Conservation (phyloP, 1,140 invertebrate species). For the Apis cerana region DNA sequence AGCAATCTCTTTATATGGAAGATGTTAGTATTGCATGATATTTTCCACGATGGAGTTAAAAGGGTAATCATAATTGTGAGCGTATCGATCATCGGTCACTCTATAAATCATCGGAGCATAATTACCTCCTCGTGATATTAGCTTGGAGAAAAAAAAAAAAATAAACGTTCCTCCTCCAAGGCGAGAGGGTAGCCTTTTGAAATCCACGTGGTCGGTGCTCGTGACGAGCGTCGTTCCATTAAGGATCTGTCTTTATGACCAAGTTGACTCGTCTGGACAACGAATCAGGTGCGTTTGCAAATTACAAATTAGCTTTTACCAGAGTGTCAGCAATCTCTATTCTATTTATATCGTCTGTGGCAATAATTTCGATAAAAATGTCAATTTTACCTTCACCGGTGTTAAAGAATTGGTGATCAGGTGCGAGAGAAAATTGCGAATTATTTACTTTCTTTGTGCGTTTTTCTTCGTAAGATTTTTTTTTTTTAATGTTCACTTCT, state of each 20-base stretch:
- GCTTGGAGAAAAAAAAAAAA: not conserved
- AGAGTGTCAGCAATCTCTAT: too few species aligned
- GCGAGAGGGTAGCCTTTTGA: not conserved
- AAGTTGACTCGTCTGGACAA: not conserved
- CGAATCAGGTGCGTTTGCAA: slow-evolving; percentile 15
- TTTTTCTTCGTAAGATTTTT: not conserved
- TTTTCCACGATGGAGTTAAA: not conserved
- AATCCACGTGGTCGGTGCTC: not conserved
- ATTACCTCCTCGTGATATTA: slow-evolving; percentile 7
- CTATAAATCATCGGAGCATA: slow-evolving; percentile 29
- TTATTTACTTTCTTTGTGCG: not conserved
- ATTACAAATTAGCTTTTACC: slow-evolving; percentile 3
- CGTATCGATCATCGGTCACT: slow-evolving; percentile 7
- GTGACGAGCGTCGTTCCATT: not conserved
- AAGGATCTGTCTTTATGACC: not conserved
- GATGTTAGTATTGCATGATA: not conserved
- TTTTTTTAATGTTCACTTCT: too few species aligned
- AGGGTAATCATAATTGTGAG: not conserved
- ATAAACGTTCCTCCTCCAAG: too few species aligned
- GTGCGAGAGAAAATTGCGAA: not conserved
- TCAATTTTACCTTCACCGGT: not conserved
- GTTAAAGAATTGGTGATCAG: not conserved
- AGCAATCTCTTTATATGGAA: not conserved
- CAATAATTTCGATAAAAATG: not conserved
- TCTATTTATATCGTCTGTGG: not conserved